A percentile compares a stretch with the other conserved stretches of the same genome.
These are phyloP conservation scores for Drosophila falleni DNA, from an alignment of 2,888 invertebrate genomes.

Conservation along the genomic window DNA sequence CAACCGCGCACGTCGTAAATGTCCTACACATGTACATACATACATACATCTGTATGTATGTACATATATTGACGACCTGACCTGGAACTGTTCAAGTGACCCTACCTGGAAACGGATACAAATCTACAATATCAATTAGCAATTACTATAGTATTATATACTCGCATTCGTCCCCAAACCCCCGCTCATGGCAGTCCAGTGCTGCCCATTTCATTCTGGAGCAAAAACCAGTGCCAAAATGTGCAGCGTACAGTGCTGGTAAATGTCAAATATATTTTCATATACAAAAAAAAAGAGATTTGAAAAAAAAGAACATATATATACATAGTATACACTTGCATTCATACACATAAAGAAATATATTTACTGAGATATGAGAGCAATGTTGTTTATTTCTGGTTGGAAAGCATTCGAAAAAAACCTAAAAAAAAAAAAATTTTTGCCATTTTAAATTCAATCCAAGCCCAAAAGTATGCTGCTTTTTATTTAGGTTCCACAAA, in stretches of 20 bases:
- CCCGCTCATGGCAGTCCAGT: not conserved
- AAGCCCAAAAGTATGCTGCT: slow-evolving; percentile 11
- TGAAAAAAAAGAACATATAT: not conserved
- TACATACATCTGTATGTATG: too few species aligned
- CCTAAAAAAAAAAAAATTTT: not conserved
- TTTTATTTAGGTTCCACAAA: not conserved
- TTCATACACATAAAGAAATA: slow-evolving; percentile 31
- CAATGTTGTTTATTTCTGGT: not conserved
- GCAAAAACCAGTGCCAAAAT: slow-evolving; percentile 21
- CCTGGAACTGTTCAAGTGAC: slow-evolving; percentile 25
- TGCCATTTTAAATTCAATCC: not conserved
- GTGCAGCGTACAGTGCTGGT: slow-evolving; percentile 18
- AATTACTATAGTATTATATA: slow-evolving; percentile 29
- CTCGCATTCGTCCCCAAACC: not conserved
- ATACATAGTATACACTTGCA: slow-evolving; percentile 10
- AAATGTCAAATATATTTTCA: slow-evolving; percentile 48
- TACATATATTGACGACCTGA: slow-evolving; percentile 20
- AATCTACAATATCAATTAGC: slow-evolving; percentile 39
- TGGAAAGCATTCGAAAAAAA: too few species aligned
- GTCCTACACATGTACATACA: not conserved
- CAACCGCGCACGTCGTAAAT: slow-evolving; percentile 79
- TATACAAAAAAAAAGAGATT: slow-evolving; percentile 12
- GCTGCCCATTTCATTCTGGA: slow-evolving; percentile 11
- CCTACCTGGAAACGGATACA: slow-evolving; percentile 31
- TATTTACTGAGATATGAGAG: slow-evolving; percentile 31